A percentile compares a stretch with the other conserved stretches of the same genome.
Evolutionary conservation across 2,888 invertebrate genomes (phyloP).

Genomic region (Slavum lentiscoides): DNA sequence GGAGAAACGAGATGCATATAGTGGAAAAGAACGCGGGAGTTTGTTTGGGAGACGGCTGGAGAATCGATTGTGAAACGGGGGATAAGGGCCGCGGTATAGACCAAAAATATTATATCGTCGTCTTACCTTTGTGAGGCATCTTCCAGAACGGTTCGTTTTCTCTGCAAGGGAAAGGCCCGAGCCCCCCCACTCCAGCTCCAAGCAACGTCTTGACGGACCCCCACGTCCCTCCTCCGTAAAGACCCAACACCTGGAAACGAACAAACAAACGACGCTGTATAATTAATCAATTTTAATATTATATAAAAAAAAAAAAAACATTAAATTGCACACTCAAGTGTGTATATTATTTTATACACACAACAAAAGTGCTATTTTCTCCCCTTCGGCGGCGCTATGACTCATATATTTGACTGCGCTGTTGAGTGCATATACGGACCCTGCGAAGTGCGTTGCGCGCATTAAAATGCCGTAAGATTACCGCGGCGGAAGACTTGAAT

Average conservation of each 20-base stretch:
- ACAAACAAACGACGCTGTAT: background rate
- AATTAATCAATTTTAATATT: background rate
- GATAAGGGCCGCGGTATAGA: background rate
- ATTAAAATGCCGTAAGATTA: constrained; percentile 43
- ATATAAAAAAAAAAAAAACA: too few relatives aligned
- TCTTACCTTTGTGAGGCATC: constrained; percentile 83
- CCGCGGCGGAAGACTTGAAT: constrained; percentile 29
- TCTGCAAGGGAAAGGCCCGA: constrained; percentile 71
- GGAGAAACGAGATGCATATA: too few relatives aligned
- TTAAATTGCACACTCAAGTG: background rate
- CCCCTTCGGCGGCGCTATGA: background rate
- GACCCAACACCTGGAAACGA: constrained; percentile 48
- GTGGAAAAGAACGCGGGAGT: too few relatives aligned
- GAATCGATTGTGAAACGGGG: too few relatives aligned
- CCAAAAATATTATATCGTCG: background rate
- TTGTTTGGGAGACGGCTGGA: too few relatives aligned
- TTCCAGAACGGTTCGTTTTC: constrained; percentile 77
- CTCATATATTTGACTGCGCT: background rate
- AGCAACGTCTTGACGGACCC: constrained; percentile 61
- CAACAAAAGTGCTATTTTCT: background rate
- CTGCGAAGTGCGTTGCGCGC: background rate
- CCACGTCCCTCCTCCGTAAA: constrained; percentile 53
- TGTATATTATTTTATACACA: too few relatives aligned
- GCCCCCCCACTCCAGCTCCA: constrained; percentile 67
- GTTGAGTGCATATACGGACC: too few relatives aligned